phyloP scores from a whole-genome alignment of 2,888 invertebrate genomes.

The Amaurobius ferox region DNA sequence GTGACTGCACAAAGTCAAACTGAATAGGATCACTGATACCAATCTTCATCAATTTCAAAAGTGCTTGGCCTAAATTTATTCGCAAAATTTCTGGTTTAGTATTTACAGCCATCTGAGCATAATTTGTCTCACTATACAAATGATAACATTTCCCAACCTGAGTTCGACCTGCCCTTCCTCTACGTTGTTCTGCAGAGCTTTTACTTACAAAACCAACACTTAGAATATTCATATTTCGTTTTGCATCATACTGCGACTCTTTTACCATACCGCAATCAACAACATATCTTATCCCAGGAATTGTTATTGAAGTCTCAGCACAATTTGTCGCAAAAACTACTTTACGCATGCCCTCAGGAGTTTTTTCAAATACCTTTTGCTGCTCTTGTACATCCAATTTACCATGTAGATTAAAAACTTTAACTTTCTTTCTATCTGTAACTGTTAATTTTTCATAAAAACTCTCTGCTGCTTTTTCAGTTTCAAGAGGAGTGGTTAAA shows the following conservation, averaged over 20 bases:
- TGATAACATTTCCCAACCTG: slow-evolving; percentile 77
- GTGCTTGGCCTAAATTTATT: slow-evolving; percentile 60
- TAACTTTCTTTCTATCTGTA: slow-evolving; percentile 28
- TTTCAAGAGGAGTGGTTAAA: slow-evolving; percentile 75
- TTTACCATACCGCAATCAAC: slow-evolving; percentile 78
- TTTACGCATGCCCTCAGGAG: slow-evolving; percentile 75
- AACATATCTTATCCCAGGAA: slow-evolving; percentile 78
- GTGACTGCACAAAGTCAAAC: slow-evolving; percentile 76
- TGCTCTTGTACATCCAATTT: slow-evolving; percentile 77
- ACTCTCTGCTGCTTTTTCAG: slow-evolving; percentile 75
- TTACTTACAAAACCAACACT: slow-evolving; percentile 75
- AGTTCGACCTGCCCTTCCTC: slow-evolving; percentile 78
- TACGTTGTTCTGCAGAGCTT: slow-evolving; percentile 78
- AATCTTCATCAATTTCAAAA: slow-evolving; percentile 59
- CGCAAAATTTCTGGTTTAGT: slow-evolving; percentile 77
- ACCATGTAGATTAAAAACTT: slow-evolving; percentile 73
- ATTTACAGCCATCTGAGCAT: slow-evolving; percentile 75
- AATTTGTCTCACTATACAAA: slow-evolving; percentile 77
- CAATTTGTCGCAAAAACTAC: slow-evolving; percentile 78
- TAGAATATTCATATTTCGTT: slow-evolving; percentile 76
- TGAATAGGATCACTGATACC: slow-evolving; percentile 75
- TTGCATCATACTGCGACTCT: slow-evolving; percentile 77
- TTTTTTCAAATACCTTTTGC: slow-evolving; percentile 75
- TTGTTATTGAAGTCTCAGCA: slow-evolving; percentile 78
- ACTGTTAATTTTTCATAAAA: slow-evolving; percentile 21